These are phyloP conservation scores for Crepidodera aurea DNA, from an alignment of 2,888 invertebrate species.

Conservation along the genomic window DNA sequence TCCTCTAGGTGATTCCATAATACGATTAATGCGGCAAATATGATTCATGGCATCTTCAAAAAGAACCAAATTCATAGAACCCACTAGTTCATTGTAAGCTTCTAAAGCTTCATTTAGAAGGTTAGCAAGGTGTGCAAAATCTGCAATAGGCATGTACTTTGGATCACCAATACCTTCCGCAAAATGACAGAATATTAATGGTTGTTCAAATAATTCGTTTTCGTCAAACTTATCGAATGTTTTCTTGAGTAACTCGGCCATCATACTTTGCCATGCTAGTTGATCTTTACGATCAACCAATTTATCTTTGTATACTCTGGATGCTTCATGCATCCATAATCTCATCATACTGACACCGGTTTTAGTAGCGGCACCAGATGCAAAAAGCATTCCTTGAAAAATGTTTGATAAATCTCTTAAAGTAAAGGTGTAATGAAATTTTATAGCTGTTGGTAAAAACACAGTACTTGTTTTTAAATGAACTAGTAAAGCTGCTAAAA, in stretches of 20 bases:
- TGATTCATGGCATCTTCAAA: slow-evolving; percentile 96
- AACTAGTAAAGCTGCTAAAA: slow-evolving; percentile 76
- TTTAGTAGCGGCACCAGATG: slow-evolving; percentile 74
- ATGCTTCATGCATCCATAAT: slow-evolving; percentile 90
- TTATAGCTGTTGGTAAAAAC: slow-evolving; percentile 92
- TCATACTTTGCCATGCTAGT: slow-evolving; percentile 74
- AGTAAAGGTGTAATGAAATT: slow-evolving; percentile 95
- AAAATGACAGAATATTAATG: slow-evolving; percentile 92
- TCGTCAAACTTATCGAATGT: slow-evolving; percentile 79
- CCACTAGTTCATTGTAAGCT: slow-evolving; percentile 87
- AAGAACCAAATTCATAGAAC: slow-evolving; percentile 92
- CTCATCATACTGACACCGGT: slow-evolving; percentile 76
- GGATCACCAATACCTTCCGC: slow-evolving; percentile 90
- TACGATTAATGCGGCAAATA: slow-evolving; percentile 91
- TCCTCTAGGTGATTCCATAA: slow-evolving; percentile 89
- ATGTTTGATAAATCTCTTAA: slow-evolving; percentile 91
- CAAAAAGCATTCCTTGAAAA: slow-evolving; percentile 90
- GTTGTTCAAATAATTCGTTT: slow-evolving; percentile 72
- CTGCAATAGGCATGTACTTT: slow-evolving; percentile 83
- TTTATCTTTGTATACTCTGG: slow-evolving; percentile 91
- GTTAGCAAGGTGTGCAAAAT: slow-evolving; percentile 75
- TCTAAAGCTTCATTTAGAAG: slow-evolving; percentile 80
- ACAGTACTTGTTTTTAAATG: slow-evolving; percentile 78
- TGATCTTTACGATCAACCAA: slow-evolving; percentile 83
- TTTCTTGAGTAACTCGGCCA: slow-evolving; percentile 81